Base-by-base conservation (phyloP, 2,888 invertebrate species). In the Mechanitis mazaeus region DNA sequence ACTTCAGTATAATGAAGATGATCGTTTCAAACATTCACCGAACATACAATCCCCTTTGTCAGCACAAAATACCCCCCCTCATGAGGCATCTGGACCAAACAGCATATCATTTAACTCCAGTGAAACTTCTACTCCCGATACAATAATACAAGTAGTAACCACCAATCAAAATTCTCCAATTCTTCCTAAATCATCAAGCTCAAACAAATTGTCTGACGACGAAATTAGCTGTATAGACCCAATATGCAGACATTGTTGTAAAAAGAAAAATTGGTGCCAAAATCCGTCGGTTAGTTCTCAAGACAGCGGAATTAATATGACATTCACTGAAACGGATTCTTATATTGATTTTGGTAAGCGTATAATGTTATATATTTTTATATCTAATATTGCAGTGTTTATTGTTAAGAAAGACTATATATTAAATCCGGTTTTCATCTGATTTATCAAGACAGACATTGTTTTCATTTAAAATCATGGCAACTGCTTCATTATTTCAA, bases 251-350 rank as follows among this genome's bases (percentile, higher is more conserved):
- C 91, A 88, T 68, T 88, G 80, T 74, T 79, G 80, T 72, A 85
- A 87, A 65, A 91, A 93, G 64, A 91, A 93, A 71, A 89, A 90
- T 35, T 92, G 93, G 80, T 93, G 93, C 64, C 92, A 93, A 71
- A 93, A 94, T 58, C 93, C 93, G 64, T 93, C 94, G 60, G 91
- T 94, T 58, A 94, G 94, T 73, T 94, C 94, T 4, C 94, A 94
- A 78, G 95, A 95, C 76, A 95, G 94, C 71, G 95, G 95, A 1
- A 95, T 95, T 61, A 95, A 95, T 75, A 86, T 95, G 82, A 92
- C 93, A 11, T 94, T 94, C 79, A 92, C 93, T 56, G 94, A 95
- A 70, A 92, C 92, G 11, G 94, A 94, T 62, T 88, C 92, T n/a
- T 91, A 82, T 73, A 71, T 84, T 64, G 89, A 90, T 63, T 83